phyloP scores from a whole-genome alignment of 2,888 invertebrate species.

The Eilema depressum region DNA sequence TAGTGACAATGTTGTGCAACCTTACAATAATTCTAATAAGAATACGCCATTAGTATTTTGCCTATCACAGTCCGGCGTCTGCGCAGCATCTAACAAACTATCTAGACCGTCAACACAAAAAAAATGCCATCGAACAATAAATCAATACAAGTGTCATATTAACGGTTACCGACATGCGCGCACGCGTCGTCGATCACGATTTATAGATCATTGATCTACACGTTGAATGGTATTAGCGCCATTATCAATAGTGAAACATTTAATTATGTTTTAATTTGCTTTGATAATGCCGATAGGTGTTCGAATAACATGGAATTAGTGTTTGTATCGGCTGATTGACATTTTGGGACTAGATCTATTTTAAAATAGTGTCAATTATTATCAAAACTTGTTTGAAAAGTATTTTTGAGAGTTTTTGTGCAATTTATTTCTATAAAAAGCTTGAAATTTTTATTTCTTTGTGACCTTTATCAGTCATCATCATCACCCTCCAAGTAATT shows the following conservation, averaged over 20 bases:
- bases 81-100: not conserved
- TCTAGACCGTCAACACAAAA: constrained; percentile 28
- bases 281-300: constrained; percentile 28
- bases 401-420: no score
- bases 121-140: constrained; percentile 32
- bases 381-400: not conserved
- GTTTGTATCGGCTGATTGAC: constrained; percentile 10
- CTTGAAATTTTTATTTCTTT: no score
- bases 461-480: no score
- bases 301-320: not conserved
- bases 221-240: constrained; percentile 55
- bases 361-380: not conserved
- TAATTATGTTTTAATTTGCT: constrained; percentile 35
- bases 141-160: constrained; percentile 56
- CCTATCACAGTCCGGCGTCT: no score
- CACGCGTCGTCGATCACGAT: constrained; percentile 64
- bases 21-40: no score
- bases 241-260: constrained; percentile 37
- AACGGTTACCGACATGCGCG: constrained; percentile 56
- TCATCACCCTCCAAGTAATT: no score
- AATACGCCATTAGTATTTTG: no score
- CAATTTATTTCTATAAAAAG: no score
- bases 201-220: constrained; percentile 66
- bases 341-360: constrained; percentile 33
- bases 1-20: no score